These are phyloP conservation scores for Amphiprion ocellaris DNA, from an alignment of 2,113 vertebrate species.

Conservation along the genomic window DNA sequence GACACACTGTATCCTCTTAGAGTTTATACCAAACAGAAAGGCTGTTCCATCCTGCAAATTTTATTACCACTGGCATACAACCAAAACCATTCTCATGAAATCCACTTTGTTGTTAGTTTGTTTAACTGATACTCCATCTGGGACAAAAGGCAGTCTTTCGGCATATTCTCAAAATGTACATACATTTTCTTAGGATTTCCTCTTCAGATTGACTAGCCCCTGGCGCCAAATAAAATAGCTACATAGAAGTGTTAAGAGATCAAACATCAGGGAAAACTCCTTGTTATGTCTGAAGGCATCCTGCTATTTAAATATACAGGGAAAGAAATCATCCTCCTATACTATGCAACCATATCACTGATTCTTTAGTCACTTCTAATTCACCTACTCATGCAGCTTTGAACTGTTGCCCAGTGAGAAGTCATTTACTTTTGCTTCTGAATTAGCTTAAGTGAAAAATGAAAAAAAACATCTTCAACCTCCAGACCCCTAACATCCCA, in stretches of 20 bases:
- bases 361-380: slow-evolving; percentile 8
- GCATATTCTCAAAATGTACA: slow-evolving; percentile 38
- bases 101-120: slow-evolving; percentile 65
- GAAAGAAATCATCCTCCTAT: neutral
- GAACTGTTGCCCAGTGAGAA: neutral
- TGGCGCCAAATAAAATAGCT: slow-evolving; percentile 25
- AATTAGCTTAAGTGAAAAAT: neutral
- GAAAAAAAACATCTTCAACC: too few relatives aligned
- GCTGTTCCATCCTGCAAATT: slow-evolving; percentile 48
- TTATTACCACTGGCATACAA: slow-evolving; percentile 59
- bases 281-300: slow-evolving; percentile 32
- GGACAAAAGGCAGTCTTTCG: slow-evolving; percentile 49
- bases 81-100: slow-evolving; percentile 64
- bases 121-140: slow-evolving; percentile 67
- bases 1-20: slow-evolving; percentile 61
- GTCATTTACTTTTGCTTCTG: neutral
- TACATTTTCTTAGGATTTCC: slow-evolving; percentile 47
- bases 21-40: slow-evolving; percentile 60
- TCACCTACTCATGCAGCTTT: neutral
- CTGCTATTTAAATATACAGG: slow-evolving; percentile 8
- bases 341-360: neutral
- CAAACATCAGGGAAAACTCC: slow-evolving; percentile 27
- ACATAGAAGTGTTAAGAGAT: neutral
- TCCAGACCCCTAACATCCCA: too few relatives aligned
- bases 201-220: slow-evolving; percentile 40